Percentiles rank a stretch among this genome's conserved stretches.
phyloP scores from a whole-genome alignment of 2,797 vertebrate genomes.

The Acanthurus leucopareius region DNA sequence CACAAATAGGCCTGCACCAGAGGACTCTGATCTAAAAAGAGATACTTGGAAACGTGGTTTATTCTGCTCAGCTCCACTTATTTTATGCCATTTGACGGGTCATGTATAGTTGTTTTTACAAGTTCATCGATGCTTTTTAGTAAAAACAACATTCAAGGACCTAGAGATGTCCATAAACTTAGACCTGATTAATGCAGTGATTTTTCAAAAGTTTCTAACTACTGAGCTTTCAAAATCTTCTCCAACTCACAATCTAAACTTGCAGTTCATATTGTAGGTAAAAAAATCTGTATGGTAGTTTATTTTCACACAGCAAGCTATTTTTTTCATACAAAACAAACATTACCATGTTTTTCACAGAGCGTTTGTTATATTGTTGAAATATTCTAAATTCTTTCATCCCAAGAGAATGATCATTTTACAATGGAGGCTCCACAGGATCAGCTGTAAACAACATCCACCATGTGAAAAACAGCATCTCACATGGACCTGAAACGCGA shows the following conservation, averaged over 20 bases:
- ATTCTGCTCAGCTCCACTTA: too few relatives aligned
- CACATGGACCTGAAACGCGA: conserved; percentile 64
- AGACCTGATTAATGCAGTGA: neutral
- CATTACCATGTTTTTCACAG: neutral
- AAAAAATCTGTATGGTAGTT: too few relatives aligned
- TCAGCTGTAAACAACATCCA: neutral
- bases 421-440: neutral
- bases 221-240: neutral
- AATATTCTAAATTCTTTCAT: neutral
- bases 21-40: neutral
- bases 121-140: neutral
- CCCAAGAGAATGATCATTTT: neutral
- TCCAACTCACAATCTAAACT: neutral
- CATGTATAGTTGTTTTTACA: neutral
- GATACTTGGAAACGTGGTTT: neutral
- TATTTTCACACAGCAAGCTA: too few relatives aligned
- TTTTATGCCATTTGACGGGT: neutral
- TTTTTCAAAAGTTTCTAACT: neutral
- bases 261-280: neutral
- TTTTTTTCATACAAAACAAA: neutral
- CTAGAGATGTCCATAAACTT: neutral
- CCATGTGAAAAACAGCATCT: conserved; percentile 27
- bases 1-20: conserved; percentile 14
- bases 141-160: neutral
- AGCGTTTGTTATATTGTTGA: neutral